Conservation (phyloP, 2,888 invertebrate species). For the Athetis lepigone region DNA sequence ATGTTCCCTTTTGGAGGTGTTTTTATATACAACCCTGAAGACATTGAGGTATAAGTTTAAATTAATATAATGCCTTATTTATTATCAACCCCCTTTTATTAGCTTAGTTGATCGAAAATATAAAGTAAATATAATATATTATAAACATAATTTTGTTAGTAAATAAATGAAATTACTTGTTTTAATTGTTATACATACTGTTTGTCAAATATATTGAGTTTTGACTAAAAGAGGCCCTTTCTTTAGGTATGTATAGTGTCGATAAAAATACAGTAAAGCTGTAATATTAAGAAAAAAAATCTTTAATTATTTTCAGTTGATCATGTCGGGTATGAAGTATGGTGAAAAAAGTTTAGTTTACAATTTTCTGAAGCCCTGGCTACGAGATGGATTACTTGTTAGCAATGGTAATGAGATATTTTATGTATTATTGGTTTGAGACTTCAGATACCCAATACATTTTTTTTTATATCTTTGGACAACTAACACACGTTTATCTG, state of each 20-base stretch:
- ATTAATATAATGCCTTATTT: neutral
- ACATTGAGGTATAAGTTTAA: conserved; percentile 50
- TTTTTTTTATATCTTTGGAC: no score
- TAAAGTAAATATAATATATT: no score
- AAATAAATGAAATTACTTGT: no score
- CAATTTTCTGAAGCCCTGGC: conserved; percentile 85
- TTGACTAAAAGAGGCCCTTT: no score
- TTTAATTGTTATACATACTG: no score
- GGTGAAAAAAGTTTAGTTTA: conserved; percentile 89
- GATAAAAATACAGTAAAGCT: neutral
- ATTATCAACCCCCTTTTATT: no score
- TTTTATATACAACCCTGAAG: conserved; percentile 50
- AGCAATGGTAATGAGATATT: conserved; percentile 75
- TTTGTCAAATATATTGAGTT: no score
- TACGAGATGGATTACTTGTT: conserved; percentile 88
- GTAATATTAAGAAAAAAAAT: neutral
- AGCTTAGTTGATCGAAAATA: no score
- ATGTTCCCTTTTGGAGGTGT: conserved; percentile 60
- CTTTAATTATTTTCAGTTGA: conserved; percentile 73
- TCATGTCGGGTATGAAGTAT: conserved; percentile 86
- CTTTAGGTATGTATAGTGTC: neutral
- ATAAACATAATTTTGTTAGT: no score
- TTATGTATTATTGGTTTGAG: no score
- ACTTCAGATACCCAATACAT: no score
- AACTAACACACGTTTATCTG: no score